phyloP scores from a whole-genome alignment of 2,797 vertebrate genomes.

The Coreius guichenoti region DNA sequence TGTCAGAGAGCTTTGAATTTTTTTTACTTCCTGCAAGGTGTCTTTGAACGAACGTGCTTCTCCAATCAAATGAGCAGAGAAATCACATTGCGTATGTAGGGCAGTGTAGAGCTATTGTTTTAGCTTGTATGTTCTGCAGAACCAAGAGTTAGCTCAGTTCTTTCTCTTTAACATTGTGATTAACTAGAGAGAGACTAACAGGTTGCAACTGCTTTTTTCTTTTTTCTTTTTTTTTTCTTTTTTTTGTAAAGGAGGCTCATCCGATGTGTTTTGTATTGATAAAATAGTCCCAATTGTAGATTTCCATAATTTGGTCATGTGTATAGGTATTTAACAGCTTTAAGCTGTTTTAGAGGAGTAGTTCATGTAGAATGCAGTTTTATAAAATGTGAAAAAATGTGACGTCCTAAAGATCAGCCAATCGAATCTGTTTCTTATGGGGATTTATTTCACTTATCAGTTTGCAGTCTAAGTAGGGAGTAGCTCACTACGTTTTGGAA shows the following conservation, averaged over 20 bases:
- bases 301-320: not conserved
- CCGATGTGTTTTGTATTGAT: not conserved
- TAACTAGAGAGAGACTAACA: not conserved
- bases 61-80: slow-evolving; percentile 57
- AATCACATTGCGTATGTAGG: slow-evolving; percentile 62
- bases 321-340: not conserved
- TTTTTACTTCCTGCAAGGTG: slow-evolving; percentile 30
- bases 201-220: not conserved
- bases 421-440: not conserved
- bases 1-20: slow-evolving; percentile 15
- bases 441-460: not conserved
- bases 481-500: not conserved
- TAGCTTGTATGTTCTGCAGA: slow-evolving; percentile 1
- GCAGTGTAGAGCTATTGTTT: slow-evolving; percentile 58
- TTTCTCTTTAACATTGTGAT: not conserved
- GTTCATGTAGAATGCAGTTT: not conserved
- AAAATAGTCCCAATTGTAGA: not conserved
- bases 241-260: not conserved
- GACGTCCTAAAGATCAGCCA: not conserved
- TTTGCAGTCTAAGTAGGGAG: not conserved
- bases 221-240: too few species aligned
- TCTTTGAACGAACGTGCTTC: slow-evolving; percentile 46
- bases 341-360: not conserved
- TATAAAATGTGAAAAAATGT: not conserved
- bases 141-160: too few species aligned